phyloP scores from a whole-genome alignment of 2,888 invertebrate species.

The Eupeodes latifasciatus region DNA sequence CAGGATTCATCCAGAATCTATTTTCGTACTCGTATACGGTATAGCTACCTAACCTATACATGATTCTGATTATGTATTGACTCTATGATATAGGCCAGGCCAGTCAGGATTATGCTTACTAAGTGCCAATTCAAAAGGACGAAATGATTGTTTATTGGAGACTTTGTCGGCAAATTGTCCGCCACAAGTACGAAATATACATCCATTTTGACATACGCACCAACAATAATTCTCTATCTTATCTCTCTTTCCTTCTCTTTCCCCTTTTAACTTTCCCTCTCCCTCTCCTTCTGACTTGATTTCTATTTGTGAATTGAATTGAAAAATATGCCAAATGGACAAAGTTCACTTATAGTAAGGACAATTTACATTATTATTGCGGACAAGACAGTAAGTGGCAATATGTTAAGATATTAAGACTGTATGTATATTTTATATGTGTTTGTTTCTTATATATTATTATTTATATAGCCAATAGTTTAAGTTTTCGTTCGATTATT shows the following conservation, averaged over 20 bases:
- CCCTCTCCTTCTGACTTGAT: not conserved
- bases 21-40: too few relatives aligned
- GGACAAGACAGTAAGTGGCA: conserved; percentile 45
- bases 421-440: too few relatives aligned
- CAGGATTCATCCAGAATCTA: not conserved
- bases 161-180: conserved; percentile 68
- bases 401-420: not conserved
- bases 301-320: conserved; percentile 15
- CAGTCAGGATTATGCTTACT: conserved; percentile 19
- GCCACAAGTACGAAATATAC: conserved; percentile 1
- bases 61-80: not conserved
- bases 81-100: not conserved
- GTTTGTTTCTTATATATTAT: too few relatives aligned
- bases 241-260: too few relatives aligned
- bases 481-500: conserved; percentile 54
- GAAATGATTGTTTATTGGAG: conserved; percentile 56
- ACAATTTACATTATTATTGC: conserved; percentile 44
- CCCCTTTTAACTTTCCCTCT: too few relatives aligned
- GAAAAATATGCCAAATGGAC: conserved; percentile 46
- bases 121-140: conserved; percentile 55
- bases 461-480: conserved; percentile 16
- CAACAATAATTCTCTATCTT: not conserved
- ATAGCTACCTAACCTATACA: too few relatives aligned
- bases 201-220: not conserved
- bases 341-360: conserved; percentile 51